Conservation (phyloP, 2,797 vertebrate genomes). For the Eidolon dupreanum region DNA sequence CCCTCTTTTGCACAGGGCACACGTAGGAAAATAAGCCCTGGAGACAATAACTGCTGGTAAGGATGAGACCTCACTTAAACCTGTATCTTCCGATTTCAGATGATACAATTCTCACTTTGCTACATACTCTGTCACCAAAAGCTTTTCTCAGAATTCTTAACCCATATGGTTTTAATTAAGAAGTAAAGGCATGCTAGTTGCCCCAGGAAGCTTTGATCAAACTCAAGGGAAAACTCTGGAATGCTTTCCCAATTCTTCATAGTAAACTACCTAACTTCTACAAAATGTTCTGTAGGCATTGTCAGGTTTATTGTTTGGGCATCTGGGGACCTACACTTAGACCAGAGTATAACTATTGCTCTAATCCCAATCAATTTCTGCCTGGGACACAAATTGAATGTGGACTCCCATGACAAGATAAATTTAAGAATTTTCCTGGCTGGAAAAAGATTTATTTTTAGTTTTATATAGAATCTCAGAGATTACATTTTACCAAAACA, state of each 20-base stretch:
- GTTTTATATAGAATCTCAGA: constrained; percentile 31
- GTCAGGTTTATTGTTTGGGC: constrained; percentile 29
- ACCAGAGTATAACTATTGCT: constrained; percentile 39
- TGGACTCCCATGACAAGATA: not conserved
- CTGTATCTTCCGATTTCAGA: not conserved
- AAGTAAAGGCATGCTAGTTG: not conserved
- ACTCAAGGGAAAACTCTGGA: constrained; percentile 65
- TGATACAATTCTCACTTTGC: constrained; percentile 41
- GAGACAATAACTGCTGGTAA: not conserved
- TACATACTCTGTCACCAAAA: constrained; percentile 59
- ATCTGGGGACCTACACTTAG: constrained; percentile 34
- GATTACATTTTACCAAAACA: constrained; percentile 42
- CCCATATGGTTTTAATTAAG: constrained; percentile 73
- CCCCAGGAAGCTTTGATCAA: constrained; percentile 41
- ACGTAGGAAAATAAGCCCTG: not conserved
- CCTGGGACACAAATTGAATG: not conserved
- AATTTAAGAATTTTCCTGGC: not conserved
- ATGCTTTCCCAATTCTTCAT: constrained; percentile 60
- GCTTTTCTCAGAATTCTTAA: constrained; percentile 62
- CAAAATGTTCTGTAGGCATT: not conserved
- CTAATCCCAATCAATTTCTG: constrained; percentile 54
- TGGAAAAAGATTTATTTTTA: constrained; percentile 49
- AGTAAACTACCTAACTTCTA: constrained; percentile 38
- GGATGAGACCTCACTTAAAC: constrained; percentile 32
- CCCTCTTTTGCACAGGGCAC: not conserved